Evolutionary conservation across 2,797 vertebrate species (phyloP), one percentile per base, ranked within the genome.

Genomic region (Syngnathus rostellatus): DNA sequence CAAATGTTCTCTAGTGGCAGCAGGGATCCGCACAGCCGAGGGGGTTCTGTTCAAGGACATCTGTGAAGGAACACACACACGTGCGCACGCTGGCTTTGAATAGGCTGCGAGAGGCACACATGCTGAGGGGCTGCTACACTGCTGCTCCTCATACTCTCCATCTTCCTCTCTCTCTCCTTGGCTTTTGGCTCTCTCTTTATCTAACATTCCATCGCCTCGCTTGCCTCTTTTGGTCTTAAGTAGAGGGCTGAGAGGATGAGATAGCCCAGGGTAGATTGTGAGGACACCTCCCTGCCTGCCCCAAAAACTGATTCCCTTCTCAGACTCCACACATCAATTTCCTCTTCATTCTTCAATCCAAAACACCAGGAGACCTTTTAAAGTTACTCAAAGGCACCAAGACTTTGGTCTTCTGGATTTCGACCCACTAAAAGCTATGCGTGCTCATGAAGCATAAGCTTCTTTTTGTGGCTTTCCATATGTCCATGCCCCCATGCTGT

Each of bases 11-110:
- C 82, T 80, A 76, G 86, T 84, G 83, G 86, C 86, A 87, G 85
- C 87, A 83, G 86, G 89, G 86, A 87, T 89, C 87, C 72, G 77
- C 87, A 83, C 84, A 90, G 90, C 86, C 68, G 86, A 89, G 88
- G 90, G 87, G 89, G 84, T 87, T 88, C 86, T 89, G 87, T 91
- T 91, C 89, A 93, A 91, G 91, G 86, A 85, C 86, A 85, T 90
- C 83, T 88, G 85, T 90, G 85, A 85, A 85, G 75, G 79, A 79
- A 69, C 66, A 50, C 73, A 68, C 66, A 71, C 74, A 62, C 75
- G n/a, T 72, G 67, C 72, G 71, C 80, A 81, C 79, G 72, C 79
- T 71, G 16, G 58, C 89, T 91, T 91, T 92, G 90, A 90, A 90
- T 87, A 83, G 78, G 85, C 77, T 76, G 76, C 75, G 77, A 81